Conservation (phyloP, 2,113 vertebrate species). For the Melanotaenia duboulayi region DNA sequence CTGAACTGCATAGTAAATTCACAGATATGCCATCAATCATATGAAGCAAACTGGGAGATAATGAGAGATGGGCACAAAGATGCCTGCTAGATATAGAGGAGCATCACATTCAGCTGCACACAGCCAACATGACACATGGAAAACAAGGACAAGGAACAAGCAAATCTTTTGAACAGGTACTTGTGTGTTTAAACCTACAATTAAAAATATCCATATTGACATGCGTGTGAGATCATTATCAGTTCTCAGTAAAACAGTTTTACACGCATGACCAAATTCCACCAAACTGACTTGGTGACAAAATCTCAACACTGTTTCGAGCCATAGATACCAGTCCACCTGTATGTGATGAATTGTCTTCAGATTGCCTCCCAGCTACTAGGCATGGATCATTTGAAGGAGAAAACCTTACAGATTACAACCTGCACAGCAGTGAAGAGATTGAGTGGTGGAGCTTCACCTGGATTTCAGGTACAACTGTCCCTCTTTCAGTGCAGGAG, state of each 20-base stretch:
- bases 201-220: slow-evolving; percentile 29
- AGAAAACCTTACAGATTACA: slow-evolving; percentile 37
- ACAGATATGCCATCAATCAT: slow-evolving; percentile 76
- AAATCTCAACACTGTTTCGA: slow-evolving; percentile 66
- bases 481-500: slow-evolving; percentile 90
- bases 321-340: slow-evolving; percentile 54
- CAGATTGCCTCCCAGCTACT: slow-evolving; percentile 44
- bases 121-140: slow-evolving; percentile 19
- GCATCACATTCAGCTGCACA: slow-evolving; percentile 27
- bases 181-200: slow-evolving; percentile 15
- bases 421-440: slow-evolving; percentile 9
- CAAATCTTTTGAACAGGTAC: slow-evolving; percentile 20
- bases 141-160: slow-evolving; percentile 9
- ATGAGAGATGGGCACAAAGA: slow-evolving; percentile 72
- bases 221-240: slow-evolving; percentile 61
- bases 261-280: slow-evolving; percentile 49
- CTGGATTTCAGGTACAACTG: slow-evolving; percentile 95
- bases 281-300: slow-evolving; percentile 75
- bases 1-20: slow-evolving; percentile 49
- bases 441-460: slow-evolving; percentile 69
- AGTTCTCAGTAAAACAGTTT: slow-evolving; percentile 46
- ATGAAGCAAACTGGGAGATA: slow-evolving; percentile 64
- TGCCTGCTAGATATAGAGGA: slow-evolving; percentile 45
- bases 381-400: slow-evolving; percentile 59
- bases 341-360: slow-evolving; percentile 61